Conservation (phyloP, 2,797 vertebrate genomes). For the Poecilia velifera region DNA sequence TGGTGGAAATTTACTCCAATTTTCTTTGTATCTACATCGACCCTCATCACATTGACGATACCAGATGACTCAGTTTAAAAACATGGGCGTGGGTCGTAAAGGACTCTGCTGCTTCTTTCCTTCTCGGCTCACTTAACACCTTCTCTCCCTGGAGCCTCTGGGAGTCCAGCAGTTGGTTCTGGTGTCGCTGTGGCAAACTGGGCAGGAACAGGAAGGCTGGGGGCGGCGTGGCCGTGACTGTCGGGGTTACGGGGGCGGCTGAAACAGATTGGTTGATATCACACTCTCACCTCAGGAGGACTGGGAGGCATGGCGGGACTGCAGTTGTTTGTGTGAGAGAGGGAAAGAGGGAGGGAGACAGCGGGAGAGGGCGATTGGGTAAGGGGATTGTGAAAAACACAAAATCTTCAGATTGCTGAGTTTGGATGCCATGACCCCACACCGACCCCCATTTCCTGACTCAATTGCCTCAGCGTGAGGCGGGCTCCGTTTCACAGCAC, state of each 20-base stretch:
- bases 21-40: too few species aligned
- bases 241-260: conserved; percentile 49
- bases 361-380: conserved; percentile 23
- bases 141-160: conserved; percentile 26
- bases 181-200: conserved; percentile 23
- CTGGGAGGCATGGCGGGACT: conserved; percentile 31
- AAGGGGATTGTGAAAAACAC: conserved; percentile 62
- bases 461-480: conserved; percentile 75
- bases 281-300: conserved; percentile 60
- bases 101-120: conserved; percentile 27
- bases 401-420: conserved; percentile 66
- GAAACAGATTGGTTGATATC: conserved; percentile 76
- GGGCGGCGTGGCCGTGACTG: conserved; percentile 43
- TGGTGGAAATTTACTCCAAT: too few species aligned
- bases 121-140: conserved; percentile 58
- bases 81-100: not conserved
- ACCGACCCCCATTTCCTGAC: conserved; percentile 77
- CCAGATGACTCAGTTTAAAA: not conserved
- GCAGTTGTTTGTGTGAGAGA: conserved; percentile 12
- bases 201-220: conserved; percentile 28
- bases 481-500: conserved; percentile 62
- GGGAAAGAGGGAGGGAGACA: conserved; percentile 1
- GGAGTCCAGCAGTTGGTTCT: conserved; percentile 26
- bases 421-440: conserved; percentile 66
- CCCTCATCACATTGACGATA: too few species aligned